These are phyloP conservation scores for Anguilla anguilla DNA, from an alignment of 2,797 vertebrate genomes.

Conservation along the genomic window DNA sequence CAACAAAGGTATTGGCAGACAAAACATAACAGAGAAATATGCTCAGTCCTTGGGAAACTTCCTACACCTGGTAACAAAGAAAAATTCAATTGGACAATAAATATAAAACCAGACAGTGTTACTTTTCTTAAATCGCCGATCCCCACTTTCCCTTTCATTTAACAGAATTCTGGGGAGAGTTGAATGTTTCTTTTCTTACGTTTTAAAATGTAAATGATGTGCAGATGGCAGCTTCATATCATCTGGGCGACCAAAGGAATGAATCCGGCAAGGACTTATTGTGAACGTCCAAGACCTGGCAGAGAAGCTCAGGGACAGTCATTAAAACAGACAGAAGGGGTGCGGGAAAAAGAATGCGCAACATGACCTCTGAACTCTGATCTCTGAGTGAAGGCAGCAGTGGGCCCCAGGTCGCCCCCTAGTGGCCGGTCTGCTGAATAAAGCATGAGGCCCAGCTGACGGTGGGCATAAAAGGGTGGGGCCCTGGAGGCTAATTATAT, in stretches of 20 bases:
- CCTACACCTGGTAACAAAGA: neutral
- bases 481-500: slow-evolving; percentile 75
- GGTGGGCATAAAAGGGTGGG: slow-evolving; percentile 54
- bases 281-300: neutral
- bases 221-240: neutral
- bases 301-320: neutral
- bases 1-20: neutral
- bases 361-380: slow-evolving; percentile 30
- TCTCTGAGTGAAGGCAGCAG: slow-evolving; percentile 22
- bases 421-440: slow-evolving; percentile 63
- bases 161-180: neutral
- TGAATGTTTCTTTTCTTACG: neutral
- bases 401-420: slow-evolving; percentile 50
- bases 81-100: neutral
- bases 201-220: neutral
- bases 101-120: neutral
- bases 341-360: neutral
- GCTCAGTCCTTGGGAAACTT: neutral
- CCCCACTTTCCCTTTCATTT: neutral
- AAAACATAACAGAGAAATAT: neutral
- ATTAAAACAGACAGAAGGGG: neutral
- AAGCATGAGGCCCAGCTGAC: slow-evolving; percentile 62
- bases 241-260: too few relatives aligned
- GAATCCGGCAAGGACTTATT: neutral
- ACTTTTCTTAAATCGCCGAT: neutral